Evolutionary conservation across 2,888 invertebrate genomes (phyloP).

Genomic region (Polylopha cassiicola): DNA sequence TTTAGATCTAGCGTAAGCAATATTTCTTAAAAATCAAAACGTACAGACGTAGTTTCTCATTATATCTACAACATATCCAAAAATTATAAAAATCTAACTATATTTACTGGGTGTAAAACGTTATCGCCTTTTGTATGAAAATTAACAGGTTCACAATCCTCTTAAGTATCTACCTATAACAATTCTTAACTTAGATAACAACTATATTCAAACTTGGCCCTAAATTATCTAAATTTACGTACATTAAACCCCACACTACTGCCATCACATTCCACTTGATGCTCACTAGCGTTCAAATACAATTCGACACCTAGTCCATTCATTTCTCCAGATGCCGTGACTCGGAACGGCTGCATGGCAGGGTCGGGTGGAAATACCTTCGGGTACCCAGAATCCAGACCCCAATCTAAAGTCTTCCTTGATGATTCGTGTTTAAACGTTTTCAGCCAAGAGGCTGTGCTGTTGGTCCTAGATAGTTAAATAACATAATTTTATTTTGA

Average conservation of each 20-base stretch:
- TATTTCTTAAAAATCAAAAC: no score
- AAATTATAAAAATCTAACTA: no score
- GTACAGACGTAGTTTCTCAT: no score
- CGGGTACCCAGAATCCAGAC: constrained; percentile 58
- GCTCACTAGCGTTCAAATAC: constrained; percentile 60
- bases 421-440: constrained; percentile 40
- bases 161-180: no score
- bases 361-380: constrained; percentile 54
- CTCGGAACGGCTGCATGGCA: constrained; percentile 48
- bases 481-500: no score
- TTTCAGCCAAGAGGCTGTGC: constrained; percentile 54
- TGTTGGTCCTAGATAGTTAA: constrained; percentile 67
- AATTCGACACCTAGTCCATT: constrained; percentile 64
- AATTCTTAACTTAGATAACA: no score
- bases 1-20: no score
- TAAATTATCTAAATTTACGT: constrained; percentile 26
- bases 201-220: no score
- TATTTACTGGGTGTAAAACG: no score
- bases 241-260: constrained; percentile 66
- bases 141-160: no score
- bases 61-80: no score
- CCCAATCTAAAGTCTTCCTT: constrained; percentile 46
- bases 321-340: constrained; percentile 61
- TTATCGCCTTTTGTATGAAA: no score
- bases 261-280: constrained; percentile 64